Conservation (phyloP, 2,797 vertebrate genomes). For the Kryptolebias ocellatus region DNA sequence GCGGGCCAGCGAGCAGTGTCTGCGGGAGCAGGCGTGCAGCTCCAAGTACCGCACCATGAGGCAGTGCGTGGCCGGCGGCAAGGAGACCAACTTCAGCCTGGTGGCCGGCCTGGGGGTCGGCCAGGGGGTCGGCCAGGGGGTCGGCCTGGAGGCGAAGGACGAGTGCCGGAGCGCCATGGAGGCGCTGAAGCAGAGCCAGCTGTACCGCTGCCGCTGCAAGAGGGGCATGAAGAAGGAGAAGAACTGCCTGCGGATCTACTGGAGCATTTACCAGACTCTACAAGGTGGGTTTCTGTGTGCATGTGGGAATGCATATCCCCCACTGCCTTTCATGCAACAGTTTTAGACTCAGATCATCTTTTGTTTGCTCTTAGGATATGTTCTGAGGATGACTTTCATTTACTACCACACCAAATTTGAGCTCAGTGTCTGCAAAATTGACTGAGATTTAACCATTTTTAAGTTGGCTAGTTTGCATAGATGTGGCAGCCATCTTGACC, state of each 20-base stretch:
- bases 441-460: too few species aligned
- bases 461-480: too few species aligned
- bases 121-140: slow-evolving; percentile 84
- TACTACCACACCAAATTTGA: too few species aligned
- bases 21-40: slow-evolving; percentile 93
- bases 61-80: slow-evolving; percentile 94
- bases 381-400: too few species aligned
- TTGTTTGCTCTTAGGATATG: too few species aligned
- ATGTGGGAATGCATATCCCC: too few species aligned
- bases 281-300: slow-evolving; percentile 84
- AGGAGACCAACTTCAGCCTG: slow-evolving; percentile 94
- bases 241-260: slow-evolving; percentile 97
- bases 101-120: slow-evolving; percentile 88
- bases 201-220: slow-evolving; percentile 97
- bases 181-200: slow-evolving; percentile 93
- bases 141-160: slow-evolving; percentile 91
- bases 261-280: slow-evolving; percentile 97
- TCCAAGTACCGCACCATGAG: slow-evolving; percentile 96
- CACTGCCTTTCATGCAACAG: too few species aligned
- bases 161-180: slow-evolving; percentile 95
- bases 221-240: slow-evolving; percentile 99
- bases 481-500: too few species aligned
- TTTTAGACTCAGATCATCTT: too few species aligned
- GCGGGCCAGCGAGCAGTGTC: slow-evolving; percentile 94
- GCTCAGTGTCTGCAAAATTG: too few species aligned